Conservation (phyloP, 2,113 vertebrate species). For the Aspidoscelis tigris region DNA sequence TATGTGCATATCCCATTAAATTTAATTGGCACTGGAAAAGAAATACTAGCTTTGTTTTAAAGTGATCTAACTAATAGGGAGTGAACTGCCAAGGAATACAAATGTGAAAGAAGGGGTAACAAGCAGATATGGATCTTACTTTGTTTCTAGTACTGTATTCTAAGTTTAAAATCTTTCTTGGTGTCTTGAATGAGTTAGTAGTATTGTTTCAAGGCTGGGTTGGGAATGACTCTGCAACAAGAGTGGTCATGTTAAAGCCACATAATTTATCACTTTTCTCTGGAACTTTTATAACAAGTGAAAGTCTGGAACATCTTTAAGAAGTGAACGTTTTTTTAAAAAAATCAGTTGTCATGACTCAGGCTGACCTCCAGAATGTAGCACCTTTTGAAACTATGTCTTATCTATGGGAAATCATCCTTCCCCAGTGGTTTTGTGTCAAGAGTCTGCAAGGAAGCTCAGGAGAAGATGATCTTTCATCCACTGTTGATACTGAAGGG, state of each 20-base stretch:
- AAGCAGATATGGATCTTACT: background rate
- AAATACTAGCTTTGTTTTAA: conserved; percentile 32
- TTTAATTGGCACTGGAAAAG: conserved; percentile 36
- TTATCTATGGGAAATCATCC: no score
- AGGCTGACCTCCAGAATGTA: no score
- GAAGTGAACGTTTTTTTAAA: background rate
- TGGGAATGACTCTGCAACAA: background rate
- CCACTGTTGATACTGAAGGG: no score
- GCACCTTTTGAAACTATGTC: no score
- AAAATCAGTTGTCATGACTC: no score
- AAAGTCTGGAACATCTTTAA: background rate
- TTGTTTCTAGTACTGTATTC: background rate
- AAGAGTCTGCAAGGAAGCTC: no score
- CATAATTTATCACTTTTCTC: background rate
- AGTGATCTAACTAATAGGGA: conserved; percentile 28
- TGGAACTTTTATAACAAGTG: background rate
- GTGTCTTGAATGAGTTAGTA: background rate
- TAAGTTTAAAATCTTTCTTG: background rate
- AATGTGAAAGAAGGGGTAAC: conserved; percentile 5
- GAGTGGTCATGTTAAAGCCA: background rate
- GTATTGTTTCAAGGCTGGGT: background rate
- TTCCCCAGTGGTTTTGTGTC: no score
- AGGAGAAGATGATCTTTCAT: no score
- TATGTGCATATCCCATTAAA: conserved; percentile 30
- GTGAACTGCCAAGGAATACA: conserved; percentile 31